Base-by-base conservation (phyloP, 2,888 invertebrate genomes). In the Parochlus steinenii region DNA sequence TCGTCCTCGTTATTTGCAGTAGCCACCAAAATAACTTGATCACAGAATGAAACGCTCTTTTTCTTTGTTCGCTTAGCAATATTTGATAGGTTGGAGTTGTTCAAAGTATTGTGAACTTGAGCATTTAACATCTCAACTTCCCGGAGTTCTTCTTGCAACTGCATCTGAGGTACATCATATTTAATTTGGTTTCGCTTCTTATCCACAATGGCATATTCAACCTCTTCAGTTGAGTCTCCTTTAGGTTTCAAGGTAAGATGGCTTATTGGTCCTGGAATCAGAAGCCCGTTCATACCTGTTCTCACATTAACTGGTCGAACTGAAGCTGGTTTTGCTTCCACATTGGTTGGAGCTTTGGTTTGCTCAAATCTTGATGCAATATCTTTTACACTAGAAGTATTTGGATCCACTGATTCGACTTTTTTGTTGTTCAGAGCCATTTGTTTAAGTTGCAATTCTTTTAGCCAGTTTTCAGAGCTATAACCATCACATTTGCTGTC, bases 31-130 rank as follows among this genome's bases (percentile, higher is more conserved):
- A 87, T 87, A 0, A 92, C 87, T 58, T 90, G 86, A 54, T 90
- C 90, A 50, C 89, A 90, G 57, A 92, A 92, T 0, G 90, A 89
- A 4, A 92, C 92, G 39, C 85, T 86, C 56, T 92, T 92, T 66
- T 89, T 89, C 52, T 85, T 85, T 0, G 73, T 70, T 39, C 76
- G 67, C 33, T 69, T 65, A 1, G 18, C 62, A 57, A 44, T 63
- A 58, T 47, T 64, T n/a, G n/a, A n/a, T n/a, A n/a, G n/a, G n/a
- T n/a, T n/a, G 55, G 33, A 62, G 55, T 64, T 52, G 58, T 66
- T 58, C 50, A 65, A 44, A 2, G 60, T 61, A 46, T 65, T 62
- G 40, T 65, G 62, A 6, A 67, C 63, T 42, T 61, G 59, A 3
- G 63, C 62, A 43, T 62, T 67, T n/a, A 66, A 48, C 54, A 66